Evolutionary conservation across 2,113 vertebrate species (phyloP), one percentile per base, ranked within the genome.

Genomic region (Porphyrio hochstetteri): DNA sequence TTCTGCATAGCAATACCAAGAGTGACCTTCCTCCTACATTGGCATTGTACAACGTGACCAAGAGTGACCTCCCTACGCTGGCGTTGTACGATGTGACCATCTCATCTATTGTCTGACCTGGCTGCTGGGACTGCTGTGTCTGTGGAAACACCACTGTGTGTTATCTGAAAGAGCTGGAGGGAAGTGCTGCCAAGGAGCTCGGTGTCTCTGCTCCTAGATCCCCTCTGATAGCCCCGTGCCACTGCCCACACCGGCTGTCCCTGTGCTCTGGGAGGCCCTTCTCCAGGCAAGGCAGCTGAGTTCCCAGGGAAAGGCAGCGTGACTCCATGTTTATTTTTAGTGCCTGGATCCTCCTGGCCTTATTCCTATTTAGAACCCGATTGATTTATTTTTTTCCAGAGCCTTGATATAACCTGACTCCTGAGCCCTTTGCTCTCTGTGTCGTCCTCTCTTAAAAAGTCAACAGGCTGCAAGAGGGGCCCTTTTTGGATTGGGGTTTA

Each of bases 141-240:
- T 83, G 29, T 36, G 50, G 21, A 19, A 48, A 14, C 56, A 38
- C 0, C 55, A 13, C 17, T 38, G 11, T 4, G 1, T 10, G 31
- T 55, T n/a, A 19, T 10, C 53, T 36, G 3, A 0, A 19, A 15
- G 35, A 83, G 60, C 50, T 10, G 33, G 31, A 38, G 42, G 38
- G 64, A 42, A n/a, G 38, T 0, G 1, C 36, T 59, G 36, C 42
- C 2, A 0, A 27, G 50, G 33, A 38, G 18, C 44, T 53, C 5
- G 0, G 6, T 14, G 42, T 11, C 4, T 78, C 56, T 60, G 67
- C 68, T 31, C 44, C 56, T 8, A 19, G 14, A 16, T 70, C 33
- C 44, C 28, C 31, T 36, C n/a, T 0, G 0, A 7, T 0, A 2
- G 24, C 46, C 52, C 57, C 1, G 1, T 1, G 9, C 55, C 42